Evolutionary conservation across 2,797 vertebrate genomes (phyloP).

Genomic region (Falco rusticolus): DNA sequence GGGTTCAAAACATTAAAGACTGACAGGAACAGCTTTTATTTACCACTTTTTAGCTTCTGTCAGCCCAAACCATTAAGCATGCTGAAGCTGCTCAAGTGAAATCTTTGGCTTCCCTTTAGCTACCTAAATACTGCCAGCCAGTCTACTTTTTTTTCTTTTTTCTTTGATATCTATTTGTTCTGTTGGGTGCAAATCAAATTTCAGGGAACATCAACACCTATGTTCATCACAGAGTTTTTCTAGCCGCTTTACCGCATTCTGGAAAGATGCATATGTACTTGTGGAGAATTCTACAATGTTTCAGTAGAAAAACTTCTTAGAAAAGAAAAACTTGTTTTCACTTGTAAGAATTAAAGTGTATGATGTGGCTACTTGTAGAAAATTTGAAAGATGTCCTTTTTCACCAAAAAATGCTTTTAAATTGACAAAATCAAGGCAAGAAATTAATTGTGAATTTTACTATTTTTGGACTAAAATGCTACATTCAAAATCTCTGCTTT

Average conservation of each 20-base stretch:
- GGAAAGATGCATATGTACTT: not conserved
- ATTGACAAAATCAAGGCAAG: not conserved
- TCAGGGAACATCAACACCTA: not conserved
- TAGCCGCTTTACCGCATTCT: not conserved
- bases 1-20: not conserved
- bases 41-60: not conserved
- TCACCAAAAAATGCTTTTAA: not conserved
- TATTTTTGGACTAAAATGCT: not conserved
- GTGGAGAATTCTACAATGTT: not conserved
- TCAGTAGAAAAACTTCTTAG: not conserved
- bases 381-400: not conserved
- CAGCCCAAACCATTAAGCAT: not conserved
- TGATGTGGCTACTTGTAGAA: not conserved
- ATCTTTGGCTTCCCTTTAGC: not conserved
- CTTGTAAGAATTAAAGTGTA: not conserved
- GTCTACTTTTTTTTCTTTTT: not conserved
- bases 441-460: not conserved
- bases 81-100: not conserved
- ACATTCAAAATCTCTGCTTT: not conserved
- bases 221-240: not conserved
- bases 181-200: not conserved
- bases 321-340: not conserved
- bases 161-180: not conserved
- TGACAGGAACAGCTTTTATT: not conserved
- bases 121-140: not conserved